These are phyloP conservation scores for Leucoraja ocellata DNA, from an alignment of 2,797 vertebrate genomes.

Conservation along the genomic window DNA sequence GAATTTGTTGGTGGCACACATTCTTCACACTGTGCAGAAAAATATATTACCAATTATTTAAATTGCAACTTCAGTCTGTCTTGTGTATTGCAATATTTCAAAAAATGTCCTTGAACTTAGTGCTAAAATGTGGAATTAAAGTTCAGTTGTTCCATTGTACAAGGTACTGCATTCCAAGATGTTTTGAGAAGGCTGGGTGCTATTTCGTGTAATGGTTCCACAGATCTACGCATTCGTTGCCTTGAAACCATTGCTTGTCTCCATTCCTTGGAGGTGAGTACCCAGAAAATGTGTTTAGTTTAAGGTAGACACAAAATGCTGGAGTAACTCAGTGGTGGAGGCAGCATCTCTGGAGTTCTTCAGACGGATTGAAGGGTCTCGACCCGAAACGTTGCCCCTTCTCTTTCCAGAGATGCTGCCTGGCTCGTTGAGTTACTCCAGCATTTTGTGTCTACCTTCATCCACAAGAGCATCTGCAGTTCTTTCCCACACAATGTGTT, in stretches of 20 bases:
- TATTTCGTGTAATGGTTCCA: constrained; percentile 66
- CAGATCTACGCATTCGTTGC: constrained; percentile 75
- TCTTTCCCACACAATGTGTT: no score
- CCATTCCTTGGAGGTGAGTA: constrained; percentile 71
- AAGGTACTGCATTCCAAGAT: constrained; percentile 74
- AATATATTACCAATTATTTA: neutral
- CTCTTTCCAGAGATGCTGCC: no score
- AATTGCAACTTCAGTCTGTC: neutral
- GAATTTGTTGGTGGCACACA: no score
- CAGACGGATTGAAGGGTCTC: no score
- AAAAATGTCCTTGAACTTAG: no score
- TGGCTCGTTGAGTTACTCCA: no score
- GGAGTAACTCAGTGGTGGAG: no score
- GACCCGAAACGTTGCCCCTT: no score
- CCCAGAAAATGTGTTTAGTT: neutral
- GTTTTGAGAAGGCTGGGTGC: constrained; percentile 72
- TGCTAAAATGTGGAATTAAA: neutral
- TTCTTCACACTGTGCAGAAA: neutral
- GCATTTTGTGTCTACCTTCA: no score
- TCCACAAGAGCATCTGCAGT: no score
- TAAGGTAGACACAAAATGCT: no score
- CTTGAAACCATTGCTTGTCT: constrained; percentile 80
- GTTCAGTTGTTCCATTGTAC: neutral
- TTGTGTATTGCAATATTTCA: neutral
- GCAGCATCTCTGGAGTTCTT: no score